Percentiles rank a stretch among this genome's conserved stretches.
Conservation (phyloP, 2,797 vertebrate genomes). For the Eutrigla gurnardus region DNA sequence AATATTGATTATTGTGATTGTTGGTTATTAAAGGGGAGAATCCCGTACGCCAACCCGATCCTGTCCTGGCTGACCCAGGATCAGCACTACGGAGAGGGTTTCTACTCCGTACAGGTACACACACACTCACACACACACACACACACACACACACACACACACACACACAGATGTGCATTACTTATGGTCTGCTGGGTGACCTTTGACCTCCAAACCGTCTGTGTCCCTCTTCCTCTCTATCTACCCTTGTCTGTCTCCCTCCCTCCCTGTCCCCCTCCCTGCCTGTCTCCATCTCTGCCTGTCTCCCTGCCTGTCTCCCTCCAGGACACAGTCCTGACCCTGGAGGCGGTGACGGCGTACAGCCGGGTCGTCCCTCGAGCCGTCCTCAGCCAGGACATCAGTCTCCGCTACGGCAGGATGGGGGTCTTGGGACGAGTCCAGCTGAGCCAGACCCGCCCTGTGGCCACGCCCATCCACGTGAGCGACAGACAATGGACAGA, state of each 20-base stretch:
- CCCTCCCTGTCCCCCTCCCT: not conserved
- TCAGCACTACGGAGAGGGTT: conserved; percentile 89
- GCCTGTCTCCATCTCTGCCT: conserved; percentile 5
- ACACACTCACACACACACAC: not conserved
- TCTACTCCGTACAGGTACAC: conserved; percentile 89
- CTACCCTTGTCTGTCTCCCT: not conserved
- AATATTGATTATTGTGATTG: too few species aligned
- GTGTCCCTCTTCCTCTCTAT: too few species aligned
- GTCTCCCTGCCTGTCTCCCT: conserved; percentile 3
- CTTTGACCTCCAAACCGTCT: conserved; percentile 1
- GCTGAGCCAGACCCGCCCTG: conserved; percentile 81
- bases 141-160: not conserved
- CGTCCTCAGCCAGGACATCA: conserved; percentile 85
- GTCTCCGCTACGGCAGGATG: conserved; percentile 79
- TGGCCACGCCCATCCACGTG: conserved; percentile 85
- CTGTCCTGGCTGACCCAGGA: conserved; percentile 91
- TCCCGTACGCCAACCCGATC: conserved; percentile 85
- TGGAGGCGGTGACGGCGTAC: conserved; percentile 90
- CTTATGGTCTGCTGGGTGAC: not conserved
- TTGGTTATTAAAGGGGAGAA: conserved; percentile 71
- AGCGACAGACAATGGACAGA: conserved; percentile 15
- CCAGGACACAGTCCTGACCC: conserved; percentile 89
- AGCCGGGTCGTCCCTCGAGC: conserved; percentile 73
- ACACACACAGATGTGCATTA: not conserved
- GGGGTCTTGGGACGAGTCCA: conserved; percentile 72